Evolutionary conservation across 2,888 invertebrate genomes (phyloP), one percentile per base, ranked within the genome.

Genomic region (Hirudinaria manillensis): DNA sequence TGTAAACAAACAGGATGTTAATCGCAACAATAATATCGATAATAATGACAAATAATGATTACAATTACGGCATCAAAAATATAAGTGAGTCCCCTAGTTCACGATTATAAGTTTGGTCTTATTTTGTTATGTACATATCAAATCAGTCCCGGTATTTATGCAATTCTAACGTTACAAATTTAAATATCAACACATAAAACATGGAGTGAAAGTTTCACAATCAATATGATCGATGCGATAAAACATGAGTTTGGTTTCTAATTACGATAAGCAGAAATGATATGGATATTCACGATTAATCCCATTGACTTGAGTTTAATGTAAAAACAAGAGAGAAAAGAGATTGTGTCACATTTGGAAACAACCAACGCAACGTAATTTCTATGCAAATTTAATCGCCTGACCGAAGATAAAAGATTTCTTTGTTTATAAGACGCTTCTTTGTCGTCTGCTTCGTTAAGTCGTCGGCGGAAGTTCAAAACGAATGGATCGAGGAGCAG

Each of bases 211-310:
- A 61, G 61, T 61, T 61, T 24, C 61, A 24, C 61, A 29, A 7
- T 29, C 61, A 61, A 29, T 29, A 27, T 29, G 24, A 61, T 24
- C 61, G 61, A 27, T 61, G 29, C 4, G 61, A 29, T 61, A 24
- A 61, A 61, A 27, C 61, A 6, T 19, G 61, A 24, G n/a, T 61
- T 61, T 24, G 29, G 7, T 27, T 61, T 13, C 61, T 61, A 61
- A 16, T 61, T 61, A 61, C 61, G 29, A 29, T 61, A 61, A 61
- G 61, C 61, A 61, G 29, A 61, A 61, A 61, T 61, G 61, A 61
- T 61, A 61, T 61, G 61, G 61, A 24, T 27, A 61, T 61, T 61
- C 24, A 61, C 61, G 61, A 24, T 61, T 24, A 45, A 45, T 45
- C 45, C 45, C 45, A 45, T 45, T 45, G 45, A 45, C 10, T 45